These are phyloP conservation scores for Nomada ruficornis DNA, from an alignment of 2,888 invertebrate species.

Conservation along the genomic window DNA sequence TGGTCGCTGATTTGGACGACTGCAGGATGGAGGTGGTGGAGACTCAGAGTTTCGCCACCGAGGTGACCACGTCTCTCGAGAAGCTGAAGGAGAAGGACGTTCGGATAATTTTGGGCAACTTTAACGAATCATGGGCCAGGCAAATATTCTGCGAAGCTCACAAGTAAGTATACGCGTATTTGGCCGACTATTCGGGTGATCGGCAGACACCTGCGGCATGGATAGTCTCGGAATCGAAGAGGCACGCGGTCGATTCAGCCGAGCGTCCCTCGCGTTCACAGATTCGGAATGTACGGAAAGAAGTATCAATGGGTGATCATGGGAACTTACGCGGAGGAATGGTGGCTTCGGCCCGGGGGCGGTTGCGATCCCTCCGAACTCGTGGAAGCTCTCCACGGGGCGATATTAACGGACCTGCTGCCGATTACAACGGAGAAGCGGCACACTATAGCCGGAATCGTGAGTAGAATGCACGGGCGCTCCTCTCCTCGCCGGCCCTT, in stretches of 20 bases:
- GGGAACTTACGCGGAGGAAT: slow-evolving; percentile 92
- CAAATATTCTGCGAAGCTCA: slow-evolving; percentile 95
- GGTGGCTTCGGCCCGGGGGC: slow-evolving; percentile 87
- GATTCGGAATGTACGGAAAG: slow-evolving; percentile 94
- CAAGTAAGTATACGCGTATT: slow-evolving; percentile 84
- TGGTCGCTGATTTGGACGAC: slow-evolving; percentile 93
- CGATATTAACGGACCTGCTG: slow-evolving; percentile 94
- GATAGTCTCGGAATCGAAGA: not conserved
- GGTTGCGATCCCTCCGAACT: slow-evolving; percentile 86
- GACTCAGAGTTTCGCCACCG: slow-evolving; percentile 96
- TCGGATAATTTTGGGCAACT: slow-evolving; percentile 97
- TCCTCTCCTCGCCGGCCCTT: not conserved
- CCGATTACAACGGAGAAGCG: slow-evolving; percentile 94
- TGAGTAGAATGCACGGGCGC: slow-evolving; percentile 85
- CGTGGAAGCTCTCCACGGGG: slow-evolving; percentile 92
- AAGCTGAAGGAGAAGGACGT: slow-evolving; percentile 96
- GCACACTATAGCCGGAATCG: slow-evolving; percentile 93
- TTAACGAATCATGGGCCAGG: slow-evolving; percentile 97
- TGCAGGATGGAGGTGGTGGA: slow-evolving; percentile 93
- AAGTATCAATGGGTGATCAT: slow-evolving; percentile 98
- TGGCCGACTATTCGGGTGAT: not conserved
- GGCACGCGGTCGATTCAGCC: not conserved
- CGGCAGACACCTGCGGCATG: not conserved
- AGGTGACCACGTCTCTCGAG: slow-evolving; percentile 91
- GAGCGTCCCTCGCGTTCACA: slow-evolving; percentile 76